These are phyloP conservation scores for Liodrosophila aerea DNA, from an alignment of 2,888 invertebrate genomes.

Conservation along the genomic window DNA sequence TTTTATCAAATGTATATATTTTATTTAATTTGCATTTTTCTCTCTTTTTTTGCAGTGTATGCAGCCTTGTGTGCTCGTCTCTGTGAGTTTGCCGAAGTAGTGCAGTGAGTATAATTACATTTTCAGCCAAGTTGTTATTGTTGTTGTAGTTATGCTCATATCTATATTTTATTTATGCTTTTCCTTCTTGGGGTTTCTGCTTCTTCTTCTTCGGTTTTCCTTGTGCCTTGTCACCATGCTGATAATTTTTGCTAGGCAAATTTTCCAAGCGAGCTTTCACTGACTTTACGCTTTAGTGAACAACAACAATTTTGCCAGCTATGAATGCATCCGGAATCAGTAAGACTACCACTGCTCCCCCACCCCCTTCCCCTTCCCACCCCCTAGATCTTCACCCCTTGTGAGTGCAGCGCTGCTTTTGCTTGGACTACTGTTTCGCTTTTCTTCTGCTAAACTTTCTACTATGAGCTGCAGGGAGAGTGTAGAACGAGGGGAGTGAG, in stretches of 20 bases:
- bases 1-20: neutral
- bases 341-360: neutral
- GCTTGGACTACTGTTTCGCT: constrained; percentile 41
- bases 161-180: constrained; percentile 73
- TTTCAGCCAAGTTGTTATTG: constrained; percentile 22
- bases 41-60: no score
- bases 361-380: neutral
- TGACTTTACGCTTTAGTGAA: constrained; percentile 72
- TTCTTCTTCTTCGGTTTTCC: constrained; percentile 6
- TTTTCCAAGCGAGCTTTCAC: constrained; percentile 38
- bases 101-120: constrained; percentile 62
- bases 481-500: neutral
- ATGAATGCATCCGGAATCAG: constrained; percentile 67
- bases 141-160: constrained; percentile 12
- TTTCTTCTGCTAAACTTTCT: constrained; percentile 69
- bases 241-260: constrained; percentile 62
- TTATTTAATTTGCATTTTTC: neutral
- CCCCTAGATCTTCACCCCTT: neutral
- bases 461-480: constrained; percentile 23
- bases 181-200: constrained; percentile 6
- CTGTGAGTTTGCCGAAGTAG: constrained; percentile 30
- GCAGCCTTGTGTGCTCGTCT: no score
- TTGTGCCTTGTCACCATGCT: constrained; percentile 38
- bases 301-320: constrained; percentile 70
- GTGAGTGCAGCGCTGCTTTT: constrained; percentile 28